Conservation (phyloP, 2,797 vertebrate genomes). For the Mus caroli region DNA sequence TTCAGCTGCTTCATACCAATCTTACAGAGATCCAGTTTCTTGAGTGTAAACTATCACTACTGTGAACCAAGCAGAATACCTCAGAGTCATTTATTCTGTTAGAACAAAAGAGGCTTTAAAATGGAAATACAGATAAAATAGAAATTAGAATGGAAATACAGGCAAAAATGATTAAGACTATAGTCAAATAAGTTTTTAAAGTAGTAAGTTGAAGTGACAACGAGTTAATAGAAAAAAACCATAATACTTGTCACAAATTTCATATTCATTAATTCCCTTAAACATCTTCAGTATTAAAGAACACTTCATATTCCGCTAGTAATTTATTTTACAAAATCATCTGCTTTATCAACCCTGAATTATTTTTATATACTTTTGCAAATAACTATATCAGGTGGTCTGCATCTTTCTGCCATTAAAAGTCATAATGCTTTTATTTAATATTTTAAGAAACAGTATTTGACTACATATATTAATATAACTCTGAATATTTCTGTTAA, state of each 20-base stretch:
- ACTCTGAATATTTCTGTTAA: neutral
- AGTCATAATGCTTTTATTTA: neutral
- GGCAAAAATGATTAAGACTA: neutral
- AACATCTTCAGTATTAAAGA: neutral
- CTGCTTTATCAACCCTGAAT: neutral
- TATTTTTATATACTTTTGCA: neutral
- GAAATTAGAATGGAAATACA: neutral
- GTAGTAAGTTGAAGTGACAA: neutral
- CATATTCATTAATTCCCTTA: neutral
- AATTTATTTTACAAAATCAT: neutral
- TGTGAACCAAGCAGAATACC: neutral
- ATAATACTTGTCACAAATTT: neutral
- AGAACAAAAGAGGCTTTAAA: neutral
- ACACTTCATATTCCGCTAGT: neutral
- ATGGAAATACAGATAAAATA: neutral
- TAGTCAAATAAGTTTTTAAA: neutral
- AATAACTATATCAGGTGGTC: neutral
- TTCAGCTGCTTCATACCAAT: neutral
- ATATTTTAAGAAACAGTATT: neutral
- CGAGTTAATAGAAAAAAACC: neutral
- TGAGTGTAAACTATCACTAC: neutral
- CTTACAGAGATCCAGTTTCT: neutral
- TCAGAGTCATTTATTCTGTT: neutral
- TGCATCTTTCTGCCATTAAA: neutral
- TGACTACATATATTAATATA: neutral